Percentiles rank a stretch among this genome's conserved stretches.
These are phyloP conservation scores for Urophycis tenuis DNA, from an alignment of 2,797 vertebrate species.

Conservation along the genomic window DNA sequence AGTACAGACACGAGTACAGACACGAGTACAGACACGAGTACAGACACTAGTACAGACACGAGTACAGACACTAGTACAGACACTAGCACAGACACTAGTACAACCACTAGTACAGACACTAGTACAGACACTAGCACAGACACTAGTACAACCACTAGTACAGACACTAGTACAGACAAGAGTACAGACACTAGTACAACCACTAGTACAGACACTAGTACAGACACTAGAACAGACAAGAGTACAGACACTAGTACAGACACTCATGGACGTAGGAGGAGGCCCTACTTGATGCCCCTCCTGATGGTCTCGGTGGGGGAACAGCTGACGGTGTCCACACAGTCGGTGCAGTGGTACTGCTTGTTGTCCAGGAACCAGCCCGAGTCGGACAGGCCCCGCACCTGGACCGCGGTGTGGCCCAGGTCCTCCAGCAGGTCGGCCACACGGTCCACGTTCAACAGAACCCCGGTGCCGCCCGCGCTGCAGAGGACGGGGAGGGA, in stretches of 20 bases:
- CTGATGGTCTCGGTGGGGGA: conserved; percentile 76
- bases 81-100: no score
- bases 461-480: conserved; percentile 91
- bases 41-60: no score
- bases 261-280: background rate
- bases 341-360: conserved; percentile 87
- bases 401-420: conserved; percentile 84
- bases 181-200: no score
- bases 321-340: conserved; percentile 80
- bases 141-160: no score
- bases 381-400: conserved; percentile 89
- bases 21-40: no score
- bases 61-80: no score
- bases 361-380: conserved; percentile 98
- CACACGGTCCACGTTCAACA: conserved; percentile 91
- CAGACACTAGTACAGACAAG: no score
- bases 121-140: no score
- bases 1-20: no score
- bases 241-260: background rate
- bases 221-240: background rate
- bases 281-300: conserved; percentile 74
- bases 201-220: no score
- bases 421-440: conserved; percentile 84
- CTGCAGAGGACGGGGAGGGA: conserved; percentile 51
- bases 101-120: no score